Conservation (phyloP, 2,113 vertebrate genomes). For the Onychorhynchus coronatus region DNA sequence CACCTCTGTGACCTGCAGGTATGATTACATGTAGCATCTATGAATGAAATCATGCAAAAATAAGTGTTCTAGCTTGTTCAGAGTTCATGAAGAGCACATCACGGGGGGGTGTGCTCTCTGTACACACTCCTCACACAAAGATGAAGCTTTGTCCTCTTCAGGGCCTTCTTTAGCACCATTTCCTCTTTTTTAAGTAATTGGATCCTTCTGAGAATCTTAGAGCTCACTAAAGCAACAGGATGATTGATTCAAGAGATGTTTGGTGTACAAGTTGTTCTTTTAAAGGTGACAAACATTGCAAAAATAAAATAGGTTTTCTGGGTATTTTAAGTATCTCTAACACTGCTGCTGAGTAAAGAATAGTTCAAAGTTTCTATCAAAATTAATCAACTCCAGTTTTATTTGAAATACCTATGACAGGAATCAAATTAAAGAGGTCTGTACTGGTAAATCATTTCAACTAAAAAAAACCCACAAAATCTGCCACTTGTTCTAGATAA, state of each 20-base stretch:
- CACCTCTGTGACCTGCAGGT: not conserved
- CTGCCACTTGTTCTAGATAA: not conserved
- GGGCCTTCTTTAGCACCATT: not conserved
- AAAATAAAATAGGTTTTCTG: not conserved
- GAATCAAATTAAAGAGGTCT: not conserved
- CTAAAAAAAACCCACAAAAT: not conserved
- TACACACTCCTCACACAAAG: not conserved
- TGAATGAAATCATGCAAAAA: not conserved
- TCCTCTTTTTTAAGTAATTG: not conserved
- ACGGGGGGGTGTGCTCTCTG: not conserved
- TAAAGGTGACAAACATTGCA: not conserved
- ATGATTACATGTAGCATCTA: not conserved
- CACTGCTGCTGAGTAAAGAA: not conserved
- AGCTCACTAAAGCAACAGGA: not conserved
- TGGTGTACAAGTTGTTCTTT: too few species aligned
- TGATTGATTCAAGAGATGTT: not conserved
- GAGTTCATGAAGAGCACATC: not conserved
- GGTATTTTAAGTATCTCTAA: fast-evolving
- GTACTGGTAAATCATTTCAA: not conserved
- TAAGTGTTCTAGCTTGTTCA: not conserved
- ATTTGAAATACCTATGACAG: not conserved
- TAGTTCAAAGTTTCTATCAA: not conserved
- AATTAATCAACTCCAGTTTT: not conserved
- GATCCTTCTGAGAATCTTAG: not conserved
- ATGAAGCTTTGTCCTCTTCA: not conserved